Evolutionary conservation across 1,140 invertebrate species (phyloP).

Genomic region (Drosophila sulfurigaster): DNA sequence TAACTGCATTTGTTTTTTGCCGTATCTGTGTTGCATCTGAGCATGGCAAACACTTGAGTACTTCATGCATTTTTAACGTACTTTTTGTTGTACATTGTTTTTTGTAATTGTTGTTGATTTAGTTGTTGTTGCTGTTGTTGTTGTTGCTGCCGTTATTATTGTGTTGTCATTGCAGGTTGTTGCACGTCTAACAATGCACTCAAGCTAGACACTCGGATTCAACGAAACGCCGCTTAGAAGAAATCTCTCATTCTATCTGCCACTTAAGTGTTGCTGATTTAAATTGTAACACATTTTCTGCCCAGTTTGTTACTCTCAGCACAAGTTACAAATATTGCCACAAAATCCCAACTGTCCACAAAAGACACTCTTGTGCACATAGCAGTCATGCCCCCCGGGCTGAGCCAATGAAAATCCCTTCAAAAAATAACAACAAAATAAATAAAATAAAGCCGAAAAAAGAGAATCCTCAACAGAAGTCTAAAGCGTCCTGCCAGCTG

Average conservation of each 20-base stretch:
- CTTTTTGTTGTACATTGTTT: constrained; percentile 51
- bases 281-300: constrained; percentile 40
- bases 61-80: constrained; percentile 69
- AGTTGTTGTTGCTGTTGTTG: constrained; percentile 45
- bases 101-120: constrained; percentile 62
- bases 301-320: constrained; percentile 62
- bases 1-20: constrained; percentile 27
- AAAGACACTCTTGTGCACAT: constrained; percentile 5
- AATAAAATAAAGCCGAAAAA: constrained; percentile 6
- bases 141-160: constrained; percentile 35
- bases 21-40: constrained; percentile 33
- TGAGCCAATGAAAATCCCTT: constrained; percentile 68
- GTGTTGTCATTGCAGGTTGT: constrained; percentile 46
- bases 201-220: constrained; percentile 46
- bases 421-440: constrained; percentile 35
- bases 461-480: constrained; percentile 13
- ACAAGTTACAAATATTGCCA: constrained; percentile 55
- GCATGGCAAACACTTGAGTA: constrained; percentile 63
- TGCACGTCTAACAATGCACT: constrained; percentile 76
- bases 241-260: constrained; percentile 5
- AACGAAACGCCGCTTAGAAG: constrained; percentile 22
- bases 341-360: constrained; percentile 48
- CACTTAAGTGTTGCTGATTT: constrained; percentile 30
- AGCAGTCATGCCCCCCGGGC: background rate
- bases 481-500: constrained; percentile 28